Conservation (phyloP, 1,140 invertebrate species). For the Drosophila repleta region DNA sequence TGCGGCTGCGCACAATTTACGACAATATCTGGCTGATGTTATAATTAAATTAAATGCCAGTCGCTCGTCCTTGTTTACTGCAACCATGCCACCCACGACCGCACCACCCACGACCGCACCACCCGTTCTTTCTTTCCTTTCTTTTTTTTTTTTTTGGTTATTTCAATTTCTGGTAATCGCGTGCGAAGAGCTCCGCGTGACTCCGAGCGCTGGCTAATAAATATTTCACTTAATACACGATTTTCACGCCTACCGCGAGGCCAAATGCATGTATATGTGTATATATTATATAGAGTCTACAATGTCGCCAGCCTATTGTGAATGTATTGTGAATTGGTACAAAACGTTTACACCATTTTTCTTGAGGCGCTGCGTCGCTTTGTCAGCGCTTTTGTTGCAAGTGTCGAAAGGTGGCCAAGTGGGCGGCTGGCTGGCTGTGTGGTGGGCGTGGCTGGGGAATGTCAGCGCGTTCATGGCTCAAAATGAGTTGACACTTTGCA, state of each 20-base stretch:
- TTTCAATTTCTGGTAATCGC: constrained; percentile 70
- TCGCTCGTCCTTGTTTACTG: neutral
- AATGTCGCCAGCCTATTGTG: constrained; percentile 15
- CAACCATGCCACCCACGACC: neutral
- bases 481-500: constrained; percentile 82
- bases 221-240: constrained; percentile 79
- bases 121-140: neutral
- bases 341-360: constrained; percentile 78
- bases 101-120: neutral
- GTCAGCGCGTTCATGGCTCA: constrained; percentile 47
- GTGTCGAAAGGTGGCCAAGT: constrained; percentile 57
- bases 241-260: constrained; percentile 70
- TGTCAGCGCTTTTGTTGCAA: constrained; percentile 67
- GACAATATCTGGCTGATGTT: constrained; percentile 32
- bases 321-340: constrained; percentile 63
- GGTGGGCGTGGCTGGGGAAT: constrained; percentile 39
- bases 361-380: constrained; percentile 46
- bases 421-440: neutral
- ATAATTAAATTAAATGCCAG: constrained; percentile 45
- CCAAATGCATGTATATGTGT: neutral
- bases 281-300: neutral
- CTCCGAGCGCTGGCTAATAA: constrained; percentile 72
- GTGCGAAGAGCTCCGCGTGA: constrained; percentile 66
- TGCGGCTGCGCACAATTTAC: constrained; percentile 8
- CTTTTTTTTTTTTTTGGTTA: constrained; percentile 23